phyloP scores from a whole-genome alignment of 2,113 vertebrate species.

The Brienomyrus longianalis region DNA sequence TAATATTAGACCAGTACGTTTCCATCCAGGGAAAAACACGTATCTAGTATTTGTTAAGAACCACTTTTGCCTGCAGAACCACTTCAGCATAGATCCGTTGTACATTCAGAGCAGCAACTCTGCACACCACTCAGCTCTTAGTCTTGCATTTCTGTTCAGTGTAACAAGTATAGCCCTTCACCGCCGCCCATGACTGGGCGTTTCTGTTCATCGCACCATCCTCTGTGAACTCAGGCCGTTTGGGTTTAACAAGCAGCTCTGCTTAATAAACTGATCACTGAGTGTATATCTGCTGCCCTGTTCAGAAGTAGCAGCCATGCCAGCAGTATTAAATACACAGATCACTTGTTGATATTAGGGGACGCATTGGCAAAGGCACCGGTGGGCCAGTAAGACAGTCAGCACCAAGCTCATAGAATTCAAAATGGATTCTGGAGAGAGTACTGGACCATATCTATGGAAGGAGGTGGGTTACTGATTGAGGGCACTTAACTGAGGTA shows the following conservation, averaged over 20 bases:
- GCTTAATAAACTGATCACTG: not conserved
- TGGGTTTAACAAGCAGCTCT: not conserved
- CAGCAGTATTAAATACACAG: not conserved
- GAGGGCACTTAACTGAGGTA: not conserved
- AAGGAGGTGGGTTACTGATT: not conserved
- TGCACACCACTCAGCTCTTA: not conserved
- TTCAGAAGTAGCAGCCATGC: not conserved
- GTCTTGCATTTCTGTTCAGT: not conserved
- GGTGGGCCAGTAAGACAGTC: not conserved
- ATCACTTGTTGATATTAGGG: not conserved
- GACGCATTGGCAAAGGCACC: not conserved
- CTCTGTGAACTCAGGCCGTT: not conserved
- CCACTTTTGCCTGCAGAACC: not conserved
- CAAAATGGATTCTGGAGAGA: not conserved
- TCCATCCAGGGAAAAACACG: too few relatives aligned
- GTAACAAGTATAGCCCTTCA: not conserved
- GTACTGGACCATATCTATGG: not conserved
- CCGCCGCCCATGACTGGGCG: not conserved
- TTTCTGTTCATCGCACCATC: not conserved
- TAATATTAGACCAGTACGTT: too few relatives aligned
- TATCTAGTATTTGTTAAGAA: not conserved
- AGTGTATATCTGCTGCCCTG: not conserved
- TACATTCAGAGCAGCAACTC: not conserved
- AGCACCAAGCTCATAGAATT: not conserved
- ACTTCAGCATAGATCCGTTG: not conserved